These are phyloP conservation scores for Eristalinus sepulchralis DNA, from an alignment of 2,888 invertebrate genomes.

Conservation along the genomic window DNA sequence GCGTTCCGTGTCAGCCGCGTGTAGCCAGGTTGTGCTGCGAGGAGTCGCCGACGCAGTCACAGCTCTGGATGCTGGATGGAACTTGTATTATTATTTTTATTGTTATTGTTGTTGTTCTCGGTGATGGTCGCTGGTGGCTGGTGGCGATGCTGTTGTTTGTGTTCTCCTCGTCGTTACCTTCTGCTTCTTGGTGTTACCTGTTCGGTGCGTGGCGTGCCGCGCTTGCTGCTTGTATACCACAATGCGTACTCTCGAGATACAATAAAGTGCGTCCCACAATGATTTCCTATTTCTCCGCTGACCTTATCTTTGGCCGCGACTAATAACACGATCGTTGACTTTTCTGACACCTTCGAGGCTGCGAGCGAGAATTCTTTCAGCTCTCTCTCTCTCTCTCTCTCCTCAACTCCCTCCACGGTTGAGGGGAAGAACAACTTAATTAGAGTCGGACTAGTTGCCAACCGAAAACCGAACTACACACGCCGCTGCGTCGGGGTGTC, in stretches of 20 bases:
- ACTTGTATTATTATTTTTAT: slow-evolving; percentile 70
- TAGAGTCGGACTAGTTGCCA: neutral
- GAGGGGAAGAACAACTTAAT: neutral
- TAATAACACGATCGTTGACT: slow-evolving; percentile 74
- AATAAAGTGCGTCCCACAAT: slow-evolving; percentile 72
- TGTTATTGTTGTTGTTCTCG: slow-evolving; percentile 59
- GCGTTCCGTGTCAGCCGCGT: slow-evolving; percentile 60
- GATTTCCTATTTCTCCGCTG: slow-evolving; percentile 71
- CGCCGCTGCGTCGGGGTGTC: too few species aligned
- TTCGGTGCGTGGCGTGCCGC: slow-evolving; percentile 8
- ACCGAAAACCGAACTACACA: neutral
- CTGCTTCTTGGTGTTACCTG: slow-evolving; percentile 37
- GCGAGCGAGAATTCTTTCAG: slow-evolving; percentile 24
- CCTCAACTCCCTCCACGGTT: neutral
- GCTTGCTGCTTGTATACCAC: slow-evolving; percentile 47
- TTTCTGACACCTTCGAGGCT: slow-evolving; percentile 72
- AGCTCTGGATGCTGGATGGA: slow-evolving; percentile 26
- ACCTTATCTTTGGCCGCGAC: slow-evolving; percentile 72
- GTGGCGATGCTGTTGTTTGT: slow-evolving; percentile 16
- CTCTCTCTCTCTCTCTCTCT: neutral
- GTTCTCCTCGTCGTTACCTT: slow-evolving; percentile 21
- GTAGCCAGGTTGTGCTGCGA: slow-evolving; percentile 22
- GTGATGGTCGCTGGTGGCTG: too few species aligned
- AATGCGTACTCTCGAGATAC: slow-evolving; percentile 62
- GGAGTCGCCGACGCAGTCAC: neutral